Evolutionary conservation across 2,797 vertebrate genomes (phyloP), one percentile per base, ranked within the genome.

Genomic region (Eulemur rubriventer): DNA sequence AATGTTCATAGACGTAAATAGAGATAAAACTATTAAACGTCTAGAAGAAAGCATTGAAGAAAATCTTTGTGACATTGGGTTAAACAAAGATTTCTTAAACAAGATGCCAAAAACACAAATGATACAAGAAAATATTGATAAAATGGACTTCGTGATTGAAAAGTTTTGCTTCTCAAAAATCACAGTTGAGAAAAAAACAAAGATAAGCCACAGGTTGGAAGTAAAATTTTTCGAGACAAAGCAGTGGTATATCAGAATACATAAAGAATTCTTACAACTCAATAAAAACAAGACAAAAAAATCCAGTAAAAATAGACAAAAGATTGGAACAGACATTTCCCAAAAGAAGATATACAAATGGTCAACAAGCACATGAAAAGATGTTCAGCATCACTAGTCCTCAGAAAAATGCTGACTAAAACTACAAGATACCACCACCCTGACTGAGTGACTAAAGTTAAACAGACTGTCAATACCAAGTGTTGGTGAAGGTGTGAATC

Each of bases 151-250:
- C 11, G 46, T 88, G 38, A 65, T 87, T 93, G 83, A 46, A 69
- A 95, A 76, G 12, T 63, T 80, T 92, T 16, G 30, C 41, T 93
- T 91, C 75, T 93, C 26, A 79, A 88, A 92, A 65, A 41, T 85
- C 55, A 61, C 7, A 89, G 20, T 59, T 82, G 93, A 35, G 57
- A 79, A 91, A 94, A 94, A 91, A 26, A 79, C 73, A 97, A 96
- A 93, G 17, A 30, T 50, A 89, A 93, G 13, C 43, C 67, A 89
- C 26, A 93, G 9, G 80, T 65, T 65, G 18, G 43, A 93, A 81
- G 65, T 12, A 96, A 94, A 94, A 55, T 35, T 89, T 96, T 95
- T 93, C 43, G 80, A 67, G 78, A 78, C 41, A 87, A 91, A 67
- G 22, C 52, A 1, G 57, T 86, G 70, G 4, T 70, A 86, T 52